phyloP scores from a whole-genome alignment of 2,888 invertebrate species.

The Clitarchus hookeri region DNA sequence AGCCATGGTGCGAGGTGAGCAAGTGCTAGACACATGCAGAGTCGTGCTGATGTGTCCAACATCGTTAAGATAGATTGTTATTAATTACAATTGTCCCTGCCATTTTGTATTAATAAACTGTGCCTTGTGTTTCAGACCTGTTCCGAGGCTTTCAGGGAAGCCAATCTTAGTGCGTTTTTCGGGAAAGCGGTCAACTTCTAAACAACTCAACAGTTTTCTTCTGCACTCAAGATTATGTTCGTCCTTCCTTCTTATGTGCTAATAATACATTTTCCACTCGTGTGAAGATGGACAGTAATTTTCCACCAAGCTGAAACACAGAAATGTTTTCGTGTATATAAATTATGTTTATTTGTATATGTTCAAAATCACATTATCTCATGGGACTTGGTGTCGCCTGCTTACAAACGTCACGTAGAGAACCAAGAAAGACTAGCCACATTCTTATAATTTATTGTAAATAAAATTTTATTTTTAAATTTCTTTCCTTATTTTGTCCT shows the following conservation, averaged over 20 bases:
- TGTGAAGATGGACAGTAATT: background rate
- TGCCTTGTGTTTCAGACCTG: constrained; percentile 75
- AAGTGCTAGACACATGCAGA: too few relatives aligned
- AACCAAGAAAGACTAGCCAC: background rate
- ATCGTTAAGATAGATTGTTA: too few relatives aligned
- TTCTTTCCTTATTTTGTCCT: background rate
- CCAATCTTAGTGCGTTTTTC: constrained; percentile 90
- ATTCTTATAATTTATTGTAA: background rate
- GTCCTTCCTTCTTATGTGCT: background rate
- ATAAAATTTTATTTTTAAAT: background rate
- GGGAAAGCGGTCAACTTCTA: constrained; percentile 96
- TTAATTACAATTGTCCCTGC: too few relatives aligned
- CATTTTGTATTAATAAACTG: too few relatives aligned
- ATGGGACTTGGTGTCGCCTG: too few relatives aligned
- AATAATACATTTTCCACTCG: background rate
- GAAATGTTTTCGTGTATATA: background rate
- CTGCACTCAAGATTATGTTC: background rate
- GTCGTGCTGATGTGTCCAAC: too few relatives aligned
- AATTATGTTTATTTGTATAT: background rate
- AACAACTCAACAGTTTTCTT: background rate
- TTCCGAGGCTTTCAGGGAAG: constrained; percentile 96
- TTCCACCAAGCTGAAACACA: background rate
- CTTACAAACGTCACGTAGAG: background rate
- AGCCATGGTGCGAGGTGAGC: too few relatives aligned
- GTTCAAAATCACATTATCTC: background rate